A percentile compares a stretch with the other conserved stretches of the same genome.
Evolutionary conservation across 1,140 invertebrate species (phyloP).

Genomic region (Ylistrum balloti): DNA sequence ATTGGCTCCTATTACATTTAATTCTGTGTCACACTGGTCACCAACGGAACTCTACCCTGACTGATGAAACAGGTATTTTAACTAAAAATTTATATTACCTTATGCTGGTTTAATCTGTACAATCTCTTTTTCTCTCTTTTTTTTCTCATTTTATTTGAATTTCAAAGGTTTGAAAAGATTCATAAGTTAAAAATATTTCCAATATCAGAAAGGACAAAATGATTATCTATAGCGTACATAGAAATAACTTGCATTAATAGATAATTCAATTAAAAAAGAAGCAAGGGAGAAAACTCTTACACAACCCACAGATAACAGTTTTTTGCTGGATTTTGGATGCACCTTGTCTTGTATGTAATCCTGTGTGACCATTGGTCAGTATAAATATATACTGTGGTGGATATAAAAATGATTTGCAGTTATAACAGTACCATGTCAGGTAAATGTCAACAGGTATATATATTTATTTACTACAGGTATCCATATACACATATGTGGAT

Average conservation of each 20-base stretch:
- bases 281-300: not conserved
- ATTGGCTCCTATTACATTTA: not conserved
- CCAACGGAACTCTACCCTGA: not conserved
- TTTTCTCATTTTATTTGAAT: no score
- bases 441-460: conserved; percentile 26
- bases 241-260: not conserved
- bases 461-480: not conserved
- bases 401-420: not conserved
- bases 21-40: not conserved
- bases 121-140: no score
- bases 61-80: not conserved
- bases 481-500: not conserved
- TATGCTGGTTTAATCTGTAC: no score
- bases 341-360: not conserved
- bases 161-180: no score
- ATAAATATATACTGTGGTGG: conserved; percentile 18
- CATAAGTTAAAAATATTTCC: not conserved
- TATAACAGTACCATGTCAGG: not conserved
- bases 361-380: not conserved
- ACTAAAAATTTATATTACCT: not conserved
- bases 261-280: not conserved
- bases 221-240: not conserved
- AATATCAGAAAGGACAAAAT: not conserved
- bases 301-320: not conserved
- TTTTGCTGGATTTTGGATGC: not conserved